Base-by-base conservation (phyloP, 2,888 invertebrate species). In the Eremobia ochroleuca region DNA sequence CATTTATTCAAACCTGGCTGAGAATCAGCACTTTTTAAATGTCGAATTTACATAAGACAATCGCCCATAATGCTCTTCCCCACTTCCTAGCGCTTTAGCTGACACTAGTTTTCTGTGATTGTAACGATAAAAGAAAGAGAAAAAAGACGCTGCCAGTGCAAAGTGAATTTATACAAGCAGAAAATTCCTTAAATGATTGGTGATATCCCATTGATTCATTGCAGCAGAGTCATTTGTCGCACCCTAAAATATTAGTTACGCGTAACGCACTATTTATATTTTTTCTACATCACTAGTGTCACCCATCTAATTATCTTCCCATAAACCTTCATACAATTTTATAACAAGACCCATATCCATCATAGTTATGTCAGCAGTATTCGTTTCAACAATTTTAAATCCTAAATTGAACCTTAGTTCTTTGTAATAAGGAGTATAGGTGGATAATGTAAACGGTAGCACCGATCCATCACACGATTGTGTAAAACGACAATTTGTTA, bases 401-500 rank as follows among this genome's bases (percentile, higher is more conserved):
- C 5, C 62, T 2, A 83, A 58, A 6, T 59, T 76, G 62, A 68
- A 81, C 78, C 64, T 46, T 87, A 83, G 0, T 0, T 0, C 79
- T 15, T 76, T 82, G 66, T 34, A 52, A 78, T 79, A 85, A 74
- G 68, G 52, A 25, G 0, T 46, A 52, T 73, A 77, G 49, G 28
- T 64, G 69, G 66, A 46, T 76, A 85, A 87, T 89, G 74, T 77
- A 89, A 91, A 90, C 90, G 87, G 92, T 92, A 91, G 90, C 91
- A 88, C 69, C 82, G 83, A 94, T 94, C 92, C 73, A 93, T 94
- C 94, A 93, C 80, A 34, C 74, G 79, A 77, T 87, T 87, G 76
- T 86, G 77, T 83, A 82, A 83, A 78, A 86, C 83, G 82, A 87
- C 85, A 88, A 88, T 89, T 88, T 88, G 88, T 89, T 90, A 89